phyloP scores from a whole-genome alignment of 2,797 vertebrate species.

The Catamblyrhynchus diadema region DNA sequence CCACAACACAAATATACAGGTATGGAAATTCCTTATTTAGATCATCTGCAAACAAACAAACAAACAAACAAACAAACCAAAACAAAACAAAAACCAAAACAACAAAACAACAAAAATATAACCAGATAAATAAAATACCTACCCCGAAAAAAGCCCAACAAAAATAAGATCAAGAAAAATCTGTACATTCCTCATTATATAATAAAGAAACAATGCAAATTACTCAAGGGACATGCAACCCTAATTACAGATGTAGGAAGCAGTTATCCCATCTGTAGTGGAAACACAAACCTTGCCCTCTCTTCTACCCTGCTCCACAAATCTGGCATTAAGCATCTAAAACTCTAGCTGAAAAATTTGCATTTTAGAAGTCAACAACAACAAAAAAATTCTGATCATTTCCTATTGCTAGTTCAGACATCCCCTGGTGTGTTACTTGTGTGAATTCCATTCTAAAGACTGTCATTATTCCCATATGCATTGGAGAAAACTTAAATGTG shows the following conservation, averaged over 20 bases:
- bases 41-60: neutral
- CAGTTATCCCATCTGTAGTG: neutral
- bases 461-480: neutral
- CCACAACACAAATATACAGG: neutral
- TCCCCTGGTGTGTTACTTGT: neutral
- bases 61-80: no score
- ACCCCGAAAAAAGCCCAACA: rapidly evolving
- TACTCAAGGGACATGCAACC: neutral
- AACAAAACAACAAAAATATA: neutral
- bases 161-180: neutral
- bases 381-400: neutral
- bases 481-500: neutral
- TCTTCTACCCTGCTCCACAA: neutral
- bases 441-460: neutral
- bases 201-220: neutral
- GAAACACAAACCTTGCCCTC: neutral
- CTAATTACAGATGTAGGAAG: neutral
- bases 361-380: neutral
- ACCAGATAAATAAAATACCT: neutral
- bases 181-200: neutral
- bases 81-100: no score
- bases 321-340: neutral
- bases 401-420: neutral
- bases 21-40: neutral
- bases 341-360: neutral